A percentile compares a stretch with the other conserved stretches of the same genome.
Evolutionary conservation across 2,113 vertebrate genomes (phyloP).

Genomic region (Varanus komodoensis): DNA sequence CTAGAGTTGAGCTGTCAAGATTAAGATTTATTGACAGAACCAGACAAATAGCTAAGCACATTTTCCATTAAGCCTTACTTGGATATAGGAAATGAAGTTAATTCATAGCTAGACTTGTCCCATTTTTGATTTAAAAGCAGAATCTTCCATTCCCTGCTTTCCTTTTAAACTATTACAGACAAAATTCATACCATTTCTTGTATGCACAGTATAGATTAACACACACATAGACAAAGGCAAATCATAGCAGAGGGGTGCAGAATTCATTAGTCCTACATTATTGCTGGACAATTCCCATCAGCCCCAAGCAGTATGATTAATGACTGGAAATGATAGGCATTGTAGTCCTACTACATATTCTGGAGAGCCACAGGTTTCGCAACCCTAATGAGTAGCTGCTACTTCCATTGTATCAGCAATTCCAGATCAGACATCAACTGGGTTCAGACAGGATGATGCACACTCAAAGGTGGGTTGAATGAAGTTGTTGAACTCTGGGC

Average conservation of each 20-base stretch:
- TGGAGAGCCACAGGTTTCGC: too few relatives aligned
- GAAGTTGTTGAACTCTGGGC: too few relatives aligned
- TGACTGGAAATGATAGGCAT: too few relatives aligned
- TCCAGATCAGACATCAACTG: not conserved
- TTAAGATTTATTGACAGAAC: slow-evolving; percentile 47
- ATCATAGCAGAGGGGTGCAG: too few relatives aligned
- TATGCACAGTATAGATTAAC: not conserved
- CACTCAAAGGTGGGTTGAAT: too few relatives aligned
- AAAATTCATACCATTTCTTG: not conserved
- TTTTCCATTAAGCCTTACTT: slow-evolving; percentile 62
- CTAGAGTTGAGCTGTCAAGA: slow-evolving; percentile 41
- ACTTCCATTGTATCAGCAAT: not conserved
- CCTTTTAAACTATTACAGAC: not conserved
- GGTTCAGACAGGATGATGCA: too few relatives aligned
- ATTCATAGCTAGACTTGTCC: accelerated
- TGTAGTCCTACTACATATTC: too few relatives aligned
- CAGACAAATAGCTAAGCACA: slow-evolving; percentile 33
- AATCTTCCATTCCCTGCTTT: not conserved
- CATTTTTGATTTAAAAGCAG: slow-evolving; percentile 2
- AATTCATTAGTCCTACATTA: too few relatives aligned
- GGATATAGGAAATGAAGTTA: not conserved
- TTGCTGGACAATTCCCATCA: too few relatives aligned
- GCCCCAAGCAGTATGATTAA: too few relatives aligned
- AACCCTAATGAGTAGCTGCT: not conserved
- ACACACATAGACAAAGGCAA: too few relatives aligned